These are phyloP conservation scores for Andricus curvator DNA, from an alignment of 2,888 invertebrate genomes.

Conservation along the genomic window DNA sequence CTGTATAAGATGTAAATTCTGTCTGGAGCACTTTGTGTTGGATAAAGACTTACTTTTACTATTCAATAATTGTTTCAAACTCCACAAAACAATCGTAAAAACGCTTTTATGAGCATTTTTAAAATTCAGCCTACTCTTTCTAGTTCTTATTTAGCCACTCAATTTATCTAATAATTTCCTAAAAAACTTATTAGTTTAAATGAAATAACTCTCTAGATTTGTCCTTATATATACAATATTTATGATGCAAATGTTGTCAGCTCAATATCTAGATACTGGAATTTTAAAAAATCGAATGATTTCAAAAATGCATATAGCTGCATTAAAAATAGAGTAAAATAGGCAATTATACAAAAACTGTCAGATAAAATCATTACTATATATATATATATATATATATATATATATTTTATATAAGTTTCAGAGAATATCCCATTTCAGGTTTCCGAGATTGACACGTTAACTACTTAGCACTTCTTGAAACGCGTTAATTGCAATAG, in stretches of 20 bases:
- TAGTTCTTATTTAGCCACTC: too few species aligned
- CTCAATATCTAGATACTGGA: neutral
- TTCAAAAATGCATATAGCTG: neutral
- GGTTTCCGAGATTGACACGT: neutral
- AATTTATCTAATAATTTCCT: too few species aligned
- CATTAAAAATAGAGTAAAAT: neutral
- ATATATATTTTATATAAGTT: neutral
- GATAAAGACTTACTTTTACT: too few species aligned
- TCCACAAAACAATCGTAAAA: too few species aligned
- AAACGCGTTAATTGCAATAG: neutral
- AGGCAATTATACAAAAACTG: neutral
- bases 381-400: too few species aligned
- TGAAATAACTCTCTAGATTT: too few species aligned
- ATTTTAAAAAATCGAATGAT: neutral
- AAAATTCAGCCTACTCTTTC: too few species aligned
- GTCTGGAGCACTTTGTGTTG: too few species aligned
- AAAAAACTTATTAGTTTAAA: too few species aligned
- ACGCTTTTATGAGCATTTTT: too few species aligned
- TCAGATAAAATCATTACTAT: neutral
- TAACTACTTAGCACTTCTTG: neutral
- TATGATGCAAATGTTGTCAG: neutral
- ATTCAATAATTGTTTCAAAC: too few species aligned
- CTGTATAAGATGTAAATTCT: too few species aligned
- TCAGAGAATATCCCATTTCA: neutral
- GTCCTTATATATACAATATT: neutral